A percentile compares a stretch with the other conserved stretches of the same genome.
These are phyloP conservation scores for Trichomycterus rosablanca DNA, from an alignment of 2,113 vertebrate genomes.

Conservation along the genomic window DNA sequence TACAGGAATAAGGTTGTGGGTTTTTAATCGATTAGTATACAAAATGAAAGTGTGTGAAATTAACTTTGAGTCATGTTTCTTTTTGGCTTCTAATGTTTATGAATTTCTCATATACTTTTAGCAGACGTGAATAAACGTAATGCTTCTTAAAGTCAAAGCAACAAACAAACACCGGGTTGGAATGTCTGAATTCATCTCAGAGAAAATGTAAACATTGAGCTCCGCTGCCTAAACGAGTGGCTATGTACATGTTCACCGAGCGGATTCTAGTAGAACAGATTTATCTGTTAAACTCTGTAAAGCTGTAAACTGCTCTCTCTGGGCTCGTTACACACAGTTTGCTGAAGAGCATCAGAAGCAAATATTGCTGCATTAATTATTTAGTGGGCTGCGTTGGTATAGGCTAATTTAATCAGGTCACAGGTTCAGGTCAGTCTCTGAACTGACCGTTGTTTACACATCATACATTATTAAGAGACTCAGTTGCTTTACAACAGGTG, in stretches of 20 bases:
- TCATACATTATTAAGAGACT: no score
- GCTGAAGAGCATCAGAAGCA: constrained; percentile 29
- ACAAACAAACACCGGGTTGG: no score
- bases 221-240: not conserved
- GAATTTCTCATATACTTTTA: no score
- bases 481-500: no score
- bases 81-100: not conserved
- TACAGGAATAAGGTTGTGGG: no score
- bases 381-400: constrained; percentile 20
- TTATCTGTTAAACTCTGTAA: constrained; percentile 25
- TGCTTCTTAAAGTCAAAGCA: no score
- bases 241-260: not conserved
- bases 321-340: constrained; percentile 40
- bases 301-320: constrained; percentile 28
- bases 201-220: not conserved
- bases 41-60: no score
- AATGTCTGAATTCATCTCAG: not conserved
- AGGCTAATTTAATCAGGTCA: constrained; percentile 43
- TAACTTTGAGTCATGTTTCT: no score
- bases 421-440: constrained; percentile 21
- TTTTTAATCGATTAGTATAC: no score
- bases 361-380: constrained; percentile 33
- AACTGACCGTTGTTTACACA: not conserved
- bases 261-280: constrained; percentile 12
- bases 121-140: no score